Conservation (phyloP, 2,797 vertebrate genomes). For the Halcyon chelicuti region DNA sequence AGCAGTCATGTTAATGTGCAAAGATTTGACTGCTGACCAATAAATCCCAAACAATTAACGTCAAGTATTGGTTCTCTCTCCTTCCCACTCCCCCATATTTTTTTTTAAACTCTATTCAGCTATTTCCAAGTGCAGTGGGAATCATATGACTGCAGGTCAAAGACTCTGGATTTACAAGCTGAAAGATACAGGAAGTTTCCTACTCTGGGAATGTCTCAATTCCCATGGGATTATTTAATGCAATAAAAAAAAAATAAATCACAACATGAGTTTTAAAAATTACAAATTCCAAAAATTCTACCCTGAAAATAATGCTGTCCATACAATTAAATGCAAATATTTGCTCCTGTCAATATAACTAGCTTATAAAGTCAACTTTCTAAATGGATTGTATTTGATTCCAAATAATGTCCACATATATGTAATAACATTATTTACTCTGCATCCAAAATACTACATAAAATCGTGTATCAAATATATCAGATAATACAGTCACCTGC, state of each 20-base stretch:
- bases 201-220: background rate
- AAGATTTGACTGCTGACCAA: background rate
- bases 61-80: background rate
- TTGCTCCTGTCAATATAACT: background rate
- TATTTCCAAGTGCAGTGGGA: background rate
- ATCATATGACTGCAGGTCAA: background rate
- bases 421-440: background rate
- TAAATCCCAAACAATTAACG: background rate
- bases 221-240: background rate
- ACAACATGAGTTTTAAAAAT: background rate
- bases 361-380: background rate
- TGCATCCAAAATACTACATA: background rate
- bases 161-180: background rate
- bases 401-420: background rate
- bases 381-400: background rate
- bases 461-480: background rate
- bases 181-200: background rate
- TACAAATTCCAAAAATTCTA: background rate
- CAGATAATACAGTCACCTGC: slow-evolving; percentile 83
- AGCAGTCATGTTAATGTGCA: background rate
- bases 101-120: background rate
- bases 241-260: background rate
- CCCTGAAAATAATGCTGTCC: background rate
- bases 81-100: rapidly evolving
- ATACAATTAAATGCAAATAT: background rate